phyloP scores from a whole-genome alignment of 2,113 vertebrate species.

The Myiopsitta monachus region DNA sequence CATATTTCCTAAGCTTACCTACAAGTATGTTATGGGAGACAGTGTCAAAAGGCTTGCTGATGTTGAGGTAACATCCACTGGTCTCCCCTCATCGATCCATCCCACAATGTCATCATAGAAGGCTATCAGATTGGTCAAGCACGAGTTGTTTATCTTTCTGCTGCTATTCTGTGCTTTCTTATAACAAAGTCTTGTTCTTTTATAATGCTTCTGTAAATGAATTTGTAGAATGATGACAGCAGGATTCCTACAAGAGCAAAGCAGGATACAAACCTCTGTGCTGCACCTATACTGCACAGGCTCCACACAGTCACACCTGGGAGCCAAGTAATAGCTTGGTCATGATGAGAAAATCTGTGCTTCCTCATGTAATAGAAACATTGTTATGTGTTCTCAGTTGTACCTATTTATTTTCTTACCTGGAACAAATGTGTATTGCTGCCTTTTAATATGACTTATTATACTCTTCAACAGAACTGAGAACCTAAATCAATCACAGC shows the following conservation, averaged over 20 bases:
- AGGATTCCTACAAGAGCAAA: not conserved
- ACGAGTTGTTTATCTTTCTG: not conserved
- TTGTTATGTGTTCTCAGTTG: not conserved
- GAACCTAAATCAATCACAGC: not conserved
- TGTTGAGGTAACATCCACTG: not conserved
- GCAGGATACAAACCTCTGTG: not conserved
- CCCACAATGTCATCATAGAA: not conserved
- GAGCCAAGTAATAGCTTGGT: not conserved
- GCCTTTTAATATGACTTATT: not conserved
- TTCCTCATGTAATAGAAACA: not conserved
- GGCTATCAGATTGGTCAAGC: not conserved
- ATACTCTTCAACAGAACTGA: not conserved
- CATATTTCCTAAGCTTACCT: not conserved
- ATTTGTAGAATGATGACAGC: not conserved
- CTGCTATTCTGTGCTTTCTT: not conserved
- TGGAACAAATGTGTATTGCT: not conserved
- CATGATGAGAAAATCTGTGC: not conserved
- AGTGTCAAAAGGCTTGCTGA: not conserved
- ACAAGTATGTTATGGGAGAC: not conserved
- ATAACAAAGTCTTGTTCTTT: not conserved
- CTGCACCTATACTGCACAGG: not conserved
- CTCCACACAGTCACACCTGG: not conserved
- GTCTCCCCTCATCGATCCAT: not conserved
- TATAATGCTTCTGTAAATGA: not conserved
- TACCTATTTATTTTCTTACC: not conserved